Evolutionary conservation across 2,797 vertebrate genomes (phyloP).

Genomic region (Staurois parvus): DNA sequence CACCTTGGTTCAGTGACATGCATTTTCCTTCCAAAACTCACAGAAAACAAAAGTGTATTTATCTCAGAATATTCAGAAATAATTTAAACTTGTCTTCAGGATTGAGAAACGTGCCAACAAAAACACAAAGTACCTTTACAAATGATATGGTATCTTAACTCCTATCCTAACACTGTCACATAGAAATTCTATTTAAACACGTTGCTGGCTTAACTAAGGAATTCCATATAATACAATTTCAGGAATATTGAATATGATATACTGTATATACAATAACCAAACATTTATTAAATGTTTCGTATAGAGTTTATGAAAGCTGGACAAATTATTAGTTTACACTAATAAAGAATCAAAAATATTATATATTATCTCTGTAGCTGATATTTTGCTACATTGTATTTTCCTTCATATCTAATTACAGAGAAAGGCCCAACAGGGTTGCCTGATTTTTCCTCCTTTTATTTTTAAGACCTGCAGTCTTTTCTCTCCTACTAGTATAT

Average conservation of each 20-base stretch:
- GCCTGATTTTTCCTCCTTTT: too few relatives aligned
- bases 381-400: too few relatives aligned
- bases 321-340: too few relatives aligned
- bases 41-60: conserved; percentile 53
- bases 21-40: conserved; percentile 50
- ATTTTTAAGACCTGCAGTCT: too few relatives aligned
- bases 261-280: background rate
- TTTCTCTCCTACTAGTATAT: too few relatives aligned
- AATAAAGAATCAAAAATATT: too few relatives aligned
- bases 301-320: too few relatives aligned
- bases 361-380: too few relatives aligned
- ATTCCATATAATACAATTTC: conserved; percentile 17
- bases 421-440: too few relatives aligned
- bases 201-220: conserved; percentile 38
- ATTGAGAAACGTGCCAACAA: conserved; percentile 49
- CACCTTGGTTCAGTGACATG: conserved; percentile 40
- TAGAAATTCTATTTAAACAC: conserved; percentile 34
- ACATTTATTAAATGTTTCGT: too few relatives aligned
- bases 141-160: conserved; percentile 33
- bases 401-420: too few relatives aligned
- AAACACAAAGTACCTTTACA: conserved; percentile 52
- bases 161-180: conserved; percentile 42
- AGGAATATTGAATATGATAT: background rate
- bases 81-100: conserved; percentile 44
- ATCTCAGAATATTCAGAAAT: conserved; percentile 54